Conservation (phyloP, 2,888 invertebrate species). For the Dasysyrphus tricinctus region DNA sequence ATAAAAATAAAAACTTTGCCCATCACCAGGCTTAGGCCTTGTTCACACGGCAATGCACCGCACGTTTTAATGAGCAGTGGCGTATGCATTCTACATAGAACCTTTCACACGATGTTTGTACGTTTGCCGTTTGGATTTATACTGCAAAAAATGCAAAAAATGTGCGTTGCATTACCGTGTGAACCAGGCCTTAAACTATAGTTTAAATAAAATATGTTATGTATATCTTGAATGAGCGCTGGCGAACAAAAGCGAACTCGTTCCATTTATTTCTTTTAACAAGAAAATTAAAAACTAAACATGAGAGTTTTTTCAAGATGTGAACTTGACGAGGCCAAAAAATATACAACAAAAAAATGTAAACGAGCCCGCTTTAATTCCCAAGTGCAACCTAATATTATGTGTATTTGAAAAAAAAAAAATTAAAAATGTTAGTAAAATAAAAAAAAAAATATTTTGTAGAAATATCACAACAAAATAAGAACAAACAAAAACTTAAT, state of each 20-base stretch:
- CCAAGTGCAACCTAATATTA: background rate
- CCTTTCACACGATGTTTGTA: too few species aligned
- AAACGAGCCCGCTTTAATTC: too few species aligned
- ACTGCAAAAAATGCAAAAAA: too few species aligned
- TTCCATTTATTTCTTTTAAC: too few species aligned
- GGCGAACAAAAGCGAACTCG: background rate
- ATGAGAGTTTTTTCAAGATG: too few species aligned
- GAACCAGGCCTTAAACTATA: constrained; percentile 16
- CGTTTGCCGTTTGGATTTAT: too few species aligned
- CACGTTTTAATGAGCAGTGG: too few species aligned
- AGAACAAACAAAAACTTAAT: constrained; percentile 33
- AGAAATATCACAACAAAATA: constrained; percentile 41
- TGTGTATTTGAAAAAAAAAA: constrained; percentile 13
- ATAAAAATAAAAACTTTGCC: constrained; percentile 12
- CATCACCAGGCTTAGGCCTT: background rate
- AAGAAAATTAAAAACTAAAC: too few species aligned
- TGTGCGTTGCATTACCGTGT: too few species aligned
- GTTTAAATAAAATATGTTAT: background rate
- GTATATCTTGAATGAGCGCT: background rate
- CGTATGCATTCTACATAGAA: too few species aligned
- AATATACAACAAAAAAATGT: background rate
- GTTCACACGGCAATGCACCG: too few species aligned
- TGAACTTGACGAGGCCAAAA: too few species aligned
- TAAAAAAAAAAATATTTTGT: constrained; percentile 21
- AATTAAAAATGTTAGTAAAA: constrained; percentile 29